A percentile compares a stretch with the other conserved stretches of the same genome.
phyloP scores from a whole-genome alignment of 1,140 invertebrate species.

The Lepidurus packardi region DNA sequence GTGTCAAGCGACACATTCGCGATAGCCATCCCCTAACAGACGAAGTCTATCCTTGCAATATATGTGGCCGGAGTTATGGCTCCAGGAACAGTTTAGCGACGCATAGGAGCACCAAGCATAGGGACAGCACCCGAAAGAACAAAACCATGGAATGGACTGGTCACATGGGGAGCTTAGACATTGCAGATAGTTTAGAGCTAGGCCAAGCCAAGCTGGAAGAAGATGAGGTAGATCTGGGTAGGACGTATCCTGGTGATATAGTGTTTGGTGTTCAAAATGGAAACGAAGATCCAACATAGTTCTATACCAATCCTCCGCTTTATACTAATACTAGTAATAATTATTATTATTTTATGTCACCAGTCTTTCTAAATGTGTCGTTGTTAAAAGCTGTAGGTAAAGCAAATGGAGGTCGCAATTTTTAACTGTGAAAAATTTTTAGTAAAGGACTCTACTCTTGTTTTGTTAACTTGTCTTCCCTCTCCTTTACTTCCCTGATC shows the following conservation, averaged over 20 bases:
- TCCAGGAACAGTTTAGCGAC: constrained; percentile 25
- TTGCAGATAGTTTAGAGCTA: constrained; percentile 3
- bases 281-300: background rate
- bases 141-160: constrained; percentile 8
- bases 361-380: no score
- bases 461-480: background rate
- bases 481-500: background rate
- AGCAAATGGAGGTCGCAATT: no score
- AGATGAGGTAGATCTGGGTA: background rate
- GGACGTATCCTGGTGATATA: background rate
- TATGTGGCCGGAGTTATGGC: constrained; percentile 25
- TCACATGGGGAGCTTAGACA: background rate
- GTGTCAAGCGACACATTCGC: constrained; percentile 28
- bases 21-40: constrained; percentile 15
- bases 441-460: no score
- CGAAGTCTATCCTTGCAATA: constrained; percentile 23
- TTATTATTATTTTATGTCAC: no score
- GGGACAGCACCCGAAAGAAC: background rate
- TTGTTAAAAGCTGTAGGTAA: no score
- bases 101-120: constrained; percentile 24
- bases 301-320: background rate
- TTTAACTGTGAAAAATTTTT: no score
- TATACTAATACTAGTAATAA: no score
- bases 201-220: constrained; percentile 1
- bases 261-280: background rate